Base-by-base conservation (phyloP, 2,888 invertebrate genomes). In the Tinea pellionella region DNA sequence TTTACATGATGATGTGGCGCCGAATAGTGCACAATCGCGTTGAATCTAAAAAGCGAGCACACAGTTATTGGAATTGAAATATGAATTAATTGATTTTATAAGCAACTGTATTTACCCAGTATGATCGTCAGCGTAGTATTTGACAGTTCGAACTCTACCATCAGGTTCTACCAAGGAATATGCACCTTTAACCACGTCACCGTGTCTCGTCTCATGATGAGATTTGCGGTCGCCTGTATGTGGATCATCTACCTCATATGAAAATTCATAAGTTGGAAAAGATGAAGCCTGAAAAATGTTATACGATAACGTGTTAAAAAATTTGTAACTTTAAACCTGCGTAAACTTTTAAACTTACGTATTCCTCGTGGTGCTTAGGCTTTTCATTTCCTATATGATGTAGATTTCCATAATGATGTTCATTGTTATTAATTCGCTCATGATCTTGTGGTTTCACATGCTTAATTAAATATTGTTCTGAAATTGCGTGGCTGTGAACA, bases 1-100 rank as follows among this genome's bases (percentile, higher is more conserved):
- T 86, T 85, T 69, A 86, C 71, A 69, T 87, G 87, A 70, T 87
- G 86, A 74, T 87, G 87, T 65, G 86, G 86, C 67, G 86, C 83
- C 6, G 88, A 82, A 64, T 89, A 88, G 65, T 87, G 85, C 61
- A 89, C 89, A 65, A 89, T 80, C 63, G 91, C 91, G 73, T 90
- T 90, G 73, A 91, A 91, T 62, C 91, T 91, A 72, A 61, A 78
- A 70, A 72, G n/a, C n/a, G n/a, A 72, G 15, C 3, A 56, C 29
- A 56, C 19, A 56, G n/a, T 11, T n/a, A n/a, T n/a, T n/a, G n/a
- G 4, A 37, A 29, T 56, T 56, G 3, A 24, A 18, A 24, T 24
- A 51, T 51, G 13, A 51, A 16, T 24, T 13, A 15, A 51, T 16
- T 51, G 2, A 12, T 16, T 47, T 47, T 47, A 47, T 16, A 47